Base-by-base conservation (phyloP, 2,797 vertebrate genomes). In the Pteronotus mesoamericanus region DNA sequence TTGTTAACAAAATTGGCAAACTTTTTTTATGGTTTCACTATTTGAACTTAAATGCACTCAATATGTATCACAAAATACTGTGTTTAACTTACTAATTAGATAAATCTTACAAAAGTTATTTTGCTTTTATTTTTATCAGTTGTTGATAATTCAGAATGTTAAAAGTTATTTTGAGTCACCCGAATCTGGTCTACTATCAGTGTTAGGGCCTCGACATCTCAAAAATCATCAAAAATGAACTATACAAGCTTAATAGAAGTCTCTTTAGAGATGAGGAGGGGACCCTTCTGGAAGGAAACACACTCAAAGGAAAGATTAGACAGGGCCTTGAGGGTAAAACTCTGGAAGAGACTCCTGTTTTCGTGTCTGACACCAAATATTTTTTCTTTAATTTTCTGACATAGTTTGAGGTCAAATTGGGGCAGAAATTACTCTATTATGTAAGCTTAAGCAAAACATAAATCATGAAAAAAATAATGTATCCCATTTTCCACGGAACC, bases 11-110 rank as follows among this genome's bases (percentile, higher is more conserved):
- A 89, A 32, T 46, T 29, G 21, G 0, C 55, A 68, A 93, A 86
- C 51, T 66, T 3, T 15, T 51, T 68, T 55, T 37, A 55, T 59
- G 24, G 0, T 71, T 89, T 91, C 22, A 32, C 0, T 24, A 37
- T n/a, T 64, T 68, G n/a, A 42, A 53, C 1, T 64, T 39, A 18
- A 55, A 69, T 80, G 8, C 9, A 46, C 53, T 79, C 68, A 34
- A 89, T 34, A 68, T 53, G 79, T 80, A 80, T n/a, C 32, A 64
- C 80, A 37, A 92, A 87, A 55, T 64, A 84, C 39, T 34, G n/a
- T 18, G 46, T 72, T 82, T 90, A 85, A 61, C 4, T 72, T 86
- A 46, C 10, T n/a, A 34, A 59, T 89, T 95, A 84, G 18, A 78
- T 44, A 48, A 51, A 66, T 9, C 9, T 75, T 85, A 37, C 0